Evolutionary conservation across 1,140 invertebrate genomes (phyloP).

Genomic region (Mya arenaria): DNA sequence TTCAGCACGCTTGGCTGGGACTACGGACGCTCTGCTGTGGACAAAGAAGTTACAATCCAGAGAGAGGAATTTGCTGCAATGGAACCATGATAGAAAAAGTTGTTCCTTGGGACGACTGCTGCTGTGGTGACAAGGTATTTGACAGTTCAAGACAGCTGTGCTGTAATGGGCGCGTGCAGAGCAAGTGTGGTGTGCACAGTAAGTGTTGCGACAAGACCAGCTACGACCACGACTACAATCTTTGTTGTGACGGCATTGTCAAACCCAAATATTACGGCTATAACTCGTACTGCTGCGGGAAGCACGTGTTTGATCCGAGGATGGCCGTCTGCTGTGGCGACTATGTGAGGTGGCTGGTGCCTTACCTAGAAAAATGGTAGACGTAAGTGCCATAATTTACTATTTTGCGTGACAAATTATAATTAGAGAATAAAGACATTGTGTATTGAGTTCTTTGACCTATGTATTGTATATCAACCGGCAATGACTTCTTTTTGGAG

Average conservation of each 20-base stretch:
- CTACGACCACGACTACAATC: not conserved
- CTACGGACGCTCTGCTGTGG: constrained; percentile 25
- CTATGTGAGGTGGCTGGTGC: not conserved
- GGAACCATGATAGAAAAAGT: constrained; percentile 17
- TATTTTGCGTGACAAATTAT: no score
- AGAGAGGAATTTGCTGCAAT: constrained; percentile 32
- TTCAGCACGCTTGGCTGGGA: constrained; percentile 31
- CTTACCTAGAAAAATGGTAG: not conserved
- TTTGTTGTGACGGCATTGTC: constrained; percentile 34
- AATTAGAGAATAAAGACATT: no score
- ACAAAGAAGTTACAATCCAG: constrained; percentile 43
- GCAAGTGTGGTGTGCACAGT: not conserved
- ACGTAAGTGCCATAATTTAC: no score
- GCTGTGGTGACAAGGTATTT: constrained; percentile 27
- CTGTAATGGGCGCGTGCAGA: constrained; percentile 21
- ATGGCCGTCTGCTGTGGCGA: constrained; percentile 28
- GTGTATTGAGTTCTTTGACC: no score
- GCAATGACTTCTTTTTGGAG: no score
- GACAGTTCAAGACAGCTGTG: constrained; percentile 24
- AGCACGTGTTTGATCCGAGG: not conserved
- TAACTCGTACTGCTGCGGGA: constrained; percentile 38
- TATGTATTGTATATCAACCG: no score
- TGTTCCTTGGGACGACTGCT: constrained; percentile 15
- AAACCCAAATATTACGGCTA: constrained; percentile 26
- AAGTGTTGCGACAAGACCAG: constrained; percentile 12